Evolutionary conservation across 2,888 invertebrate species (phyloP), one percentile per base, ranked within the genome.

Genomic region (Anoplius nigerrimus): DNA sequence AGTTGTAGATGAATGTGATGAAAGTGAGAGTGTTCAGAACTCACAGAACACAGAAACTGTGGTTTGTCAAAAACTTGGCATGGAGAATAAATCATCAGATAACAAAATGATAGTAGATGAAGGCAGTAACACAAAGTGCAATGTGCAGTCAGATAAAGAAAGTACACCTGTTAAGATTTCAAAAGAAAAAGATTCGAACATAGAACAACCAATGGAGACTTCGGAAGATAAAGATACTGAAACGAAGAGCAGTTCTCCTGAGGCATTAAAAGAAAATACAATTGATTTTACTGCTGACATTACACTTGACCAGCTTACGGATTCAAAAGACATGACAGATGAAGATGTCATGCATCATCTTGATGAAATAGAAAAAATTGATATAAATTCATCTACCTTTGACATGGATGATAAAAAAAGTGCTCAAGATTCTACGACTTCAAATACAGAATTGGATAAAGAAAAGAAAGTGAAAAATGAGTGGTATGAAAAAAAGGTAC

Each of bases 301-400:
- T 34, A 65, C 21, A 45, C 74, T 81, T 53, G 78, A 82, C 61
- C 76, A 79, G 18, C 66, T 74, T 16, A 69, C 74, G 16, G 21
- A 63, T 6, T 65, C 69, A 11, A 70, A 69, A 20, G 62, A 72
- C 13, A 52, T 74, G 52, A 75, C 68, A 0, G 83, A 86, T 68
- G 85, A 86, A 72, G 85, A 86, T 63, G 80, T 85, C 24, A 80
- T 85, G 81, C 71, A 78, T 56, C 81, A 86, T 69, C 73, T 86
- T 46, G 85, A 86, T 74, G 85, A 83, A 53, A 84, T 86, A 53
- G 86, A 87, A 74, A 86, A 82, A 62, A 85, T 84, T 56, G 83
- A 81, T 21, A 57, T 77, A n/a, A 45, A 71, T 67, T 42, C 67
- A 48, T 24, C 56, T 11, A 59, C 56, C 16, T 67, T 72, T 52